Percentiles rank a stretch among this genome's conserved stretches.
Conservation (phyloP, 1,140 invertebrate species). For the Lepidostoma basale region DNA sequence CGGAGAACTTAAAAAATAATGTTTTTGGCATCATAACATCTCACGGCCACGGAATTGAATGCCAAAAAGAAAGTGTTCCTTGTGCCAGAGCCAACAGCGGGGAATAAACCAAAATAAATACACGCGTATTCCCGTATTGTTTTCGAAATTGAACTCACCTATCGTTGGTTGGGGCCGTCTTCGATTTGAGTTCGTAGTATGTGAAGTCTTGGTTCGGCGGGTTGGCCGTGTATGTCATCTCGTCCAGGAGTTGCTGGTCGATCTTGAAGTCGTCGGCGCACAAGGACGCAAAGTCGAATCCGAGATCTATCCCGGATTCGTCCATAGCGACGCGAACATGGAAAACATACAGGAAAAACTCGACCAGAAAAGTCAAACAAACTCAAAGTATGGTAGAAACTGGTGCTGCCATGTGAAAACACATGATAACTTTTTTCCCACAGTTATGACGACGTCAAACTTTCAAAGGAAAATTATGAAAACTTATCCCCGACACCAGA, state of each 20-base stretch:
- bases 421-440: conserved; percentile 35
- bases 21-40: conserved; percentile 29
- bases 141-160: conserved; percentile 59
- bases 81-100: conserved; percentile 33
- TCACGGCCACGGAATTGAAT: conserved; percentile 29
- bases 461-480: background rate
- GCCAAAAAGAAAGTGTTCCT: conserved; percentile 43
- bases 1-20: conserved; percentile 18
- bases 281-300: conserved; percentile 71
- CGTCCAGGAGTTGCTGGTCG: conserved; percentile 61
- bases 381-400: conserved; percentile 14
- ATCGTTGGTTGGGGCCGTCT: conserved; percentile 67
- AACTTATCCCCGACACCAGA: background rate
- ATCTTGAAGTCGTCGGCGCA: conserved; percentile 62
- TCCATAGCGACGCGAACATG: conserved; percentile 55
- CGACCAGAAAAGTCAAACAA: conserved; percentile 41
- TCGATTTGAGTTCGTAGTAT: conserved; percentile 72
- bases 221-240: conserved; percentile 54
- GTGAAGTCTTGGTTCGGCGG: conserved; percentile 60
- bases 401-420: conserved; percentile 28
- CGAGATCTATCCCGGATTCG: conserved; percentile 76
- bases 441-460: conserved; percentile 21
- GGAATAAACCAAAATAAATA: conserved; percentile 31
- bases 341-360: conserved; percentile 27
- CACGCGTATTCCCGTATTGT: conserved; percentile 13